Evolutionary conservation across 2,888 invertebrate species (phyloP).

Genomic region (Sminthurinus aureus): DNA sequence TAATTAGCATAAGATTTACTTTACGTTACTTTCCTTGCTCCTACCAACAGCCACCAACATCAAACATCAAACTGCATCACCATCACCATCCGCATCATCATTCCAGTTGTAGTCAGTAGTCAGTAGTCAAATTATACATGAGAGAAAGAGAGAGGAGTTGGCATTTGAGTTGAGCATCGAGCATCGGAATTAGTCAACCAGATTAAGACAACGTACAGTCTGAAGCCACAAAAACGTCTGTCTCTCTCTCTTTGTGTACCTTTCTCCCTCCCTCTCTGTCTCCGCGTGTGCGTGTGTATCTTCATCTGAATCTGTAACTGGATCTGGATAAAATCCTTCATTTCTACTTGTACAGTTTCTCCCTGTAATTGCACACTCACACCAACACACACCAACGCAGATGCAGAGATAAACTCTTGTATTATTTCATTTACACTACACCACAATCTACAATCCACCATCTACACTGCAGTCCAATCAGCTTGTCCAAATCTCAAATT

Average conservation of each 20-base stretch:
- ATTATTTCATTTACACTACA: slow-evolving; percentile 2
- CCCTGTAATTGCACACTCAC: background rate
- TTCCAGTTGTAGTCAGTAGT: slow-evolving; percentile 13
- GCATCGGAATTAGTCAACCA: slow-evolving; percentile 48
- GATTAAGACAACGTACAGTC: slow-evolving; percentile 50
- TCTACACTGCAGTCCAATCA: too few relatives aligned
- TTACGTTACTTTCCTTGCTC: slow-evolving; percentile 58
- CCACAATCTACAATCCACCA: too few relatives aligned
- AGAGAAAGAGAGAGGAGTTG: background rate
- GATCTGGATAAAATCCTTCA: background rate
- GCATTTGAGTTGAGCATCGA: background rate
- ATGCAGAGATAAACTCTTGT: background rate
- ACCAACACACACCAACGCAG: background rate
- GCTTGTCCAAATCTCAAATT: too few relatives aligned
- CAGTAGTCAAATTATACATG: background rate
- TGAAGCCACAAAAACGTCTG: slow-evolving; percentile 41
- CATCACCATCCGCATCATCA: background rate
- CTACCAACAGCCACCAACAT: slow-evolving; percentile 45
- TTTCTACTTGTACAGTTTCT: background rate
- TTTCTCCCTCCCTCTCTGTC: slow-evolving; percentile 1
- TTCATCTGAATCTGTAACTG: background rate
- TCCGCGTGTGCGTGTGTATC: background rate
- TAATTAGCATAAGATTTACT: slow-evolving; percentile 61
- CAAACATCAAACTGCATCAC: background rate
- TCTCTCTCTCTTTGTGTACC: slow-evolving; percentile 18